These are phyloP conservation scores for Stegodyphus dumicola DNA, from an alignment of 1,140 invertebrate species.

Conservation along the genomic window DNA sequence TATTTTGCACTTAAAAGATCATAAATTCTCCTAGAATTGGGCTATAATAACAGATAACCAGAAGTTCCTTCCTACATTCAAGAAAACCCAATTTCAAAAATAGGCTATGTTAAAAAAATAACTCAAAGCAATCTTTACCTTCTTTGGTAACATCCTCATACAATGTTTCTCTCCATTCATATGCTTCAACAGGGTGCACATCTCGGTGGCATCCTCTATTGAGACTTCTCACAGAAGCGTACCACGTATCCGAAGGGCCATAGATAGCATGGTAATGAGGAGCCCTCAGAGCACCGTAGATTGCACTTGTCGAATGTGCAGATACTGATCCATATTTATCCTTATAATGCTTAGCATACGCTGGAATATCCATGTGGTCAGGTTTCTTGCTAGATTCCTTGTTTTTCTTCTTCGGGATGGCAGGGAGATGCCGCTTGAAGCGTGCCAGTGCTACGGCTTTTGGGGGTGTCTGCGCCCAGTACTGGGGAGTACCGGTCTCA, in stretches of 20 bases:
- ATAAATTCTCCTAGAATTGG: no score
- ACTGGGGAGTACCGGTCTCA: constrained; percentile 16
- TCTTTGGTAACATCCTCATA: constrained; percentile 58
- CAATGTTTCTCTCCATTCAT: constrained; percentile 39
- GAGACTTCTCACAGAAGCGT: constrained; percentile 50
- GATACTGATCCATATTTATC: constrained; percentile 59
- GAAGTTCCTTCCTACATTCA: background rate
- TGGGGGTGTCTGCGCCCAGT: constrained; percentile 33
- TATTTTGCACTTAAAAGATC: no score
- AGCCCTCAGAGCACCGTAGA: constrained; percentile 45
- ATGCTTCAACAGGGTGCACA: constrained; percentile 31
- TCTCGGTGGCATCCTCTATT: constrained; percentile 36
- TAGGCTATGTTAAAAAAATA: background rate
- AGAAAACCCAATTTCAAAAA: background rate
- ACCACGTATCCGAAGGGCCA: constrained; percentile 39
- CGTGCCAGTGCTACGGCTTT: constrained; percentile 34
- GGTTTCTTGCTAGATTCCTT: constrained; percentile 28
- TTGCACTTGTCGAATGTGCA: constrained; percentile 52
- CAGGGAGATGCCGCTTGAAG: constrained; percentile 40
- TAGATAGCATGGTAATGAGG: constrained; percentile 50
- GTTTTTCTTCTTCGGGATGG: constrained; percentile 43
- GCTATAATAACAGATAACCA: background rate
- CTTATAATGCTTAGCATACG: constrained; percentile 41
- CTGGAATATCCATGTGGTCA: constrained; percentile 29
- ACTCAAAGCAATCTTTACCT: constrained; percentile 25